Evolutionary conservation across 2,113 vertebrate species (phyloP).

Genomic region (Prionailurus bengalensis): DNA sequence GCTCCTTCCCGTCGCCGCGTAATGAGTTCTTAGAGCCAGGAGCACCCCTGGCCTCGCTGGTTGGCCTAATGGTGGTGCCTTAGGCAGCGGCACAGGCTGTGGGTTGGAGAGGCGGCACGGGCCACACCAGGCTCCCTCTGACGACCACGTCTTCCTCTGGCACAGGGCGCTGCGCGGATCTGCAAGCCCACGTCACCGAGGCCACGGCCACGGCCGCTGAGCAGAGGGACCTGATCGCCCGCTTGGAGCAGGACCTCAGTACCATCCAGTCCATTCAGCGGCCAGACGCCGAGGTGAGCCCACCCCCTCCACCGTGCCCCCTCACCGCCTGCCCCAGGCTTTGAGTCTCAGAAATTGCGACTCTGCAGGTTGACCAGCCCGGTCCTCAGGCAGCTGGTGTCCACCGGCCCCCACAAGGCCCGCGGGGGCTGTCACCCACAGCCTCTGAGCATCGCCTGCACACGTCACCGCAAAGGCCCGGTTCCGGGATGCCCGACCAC

Average conservation of each 20-base stretch:
- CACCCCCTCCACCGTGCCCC: fast-evolving
- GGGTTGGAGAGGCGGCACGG: not conserved
- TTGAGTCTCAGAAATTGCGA: not conserved
- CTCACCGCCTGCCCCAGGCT: fast-evolving
- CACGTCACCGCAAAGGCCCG: not conserved
- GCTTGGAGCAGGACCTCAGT: constrained; percentile 97
- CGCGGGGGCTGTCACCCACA: not conserved
- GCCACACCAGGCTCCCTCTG: not conserved
- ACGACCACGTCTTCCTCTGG: not conserved
- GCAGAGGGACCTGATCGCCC: constrained; percentile 95
- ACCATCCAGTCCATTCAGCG: constrained; percentile 93
- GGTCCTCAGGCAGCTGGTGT: not conserved
- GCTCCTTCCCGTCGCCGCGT: not conserved
- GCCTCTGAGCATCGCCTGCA: not conserved
- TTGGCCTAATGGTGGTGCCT: not conserved
- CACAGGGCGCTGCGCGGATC: constrained; percentile 92
- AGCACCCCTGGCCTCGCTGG: not conserved
- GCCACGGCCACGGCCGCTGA: constrained; percentile 88
- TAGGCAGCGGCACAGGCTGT: not conserved
- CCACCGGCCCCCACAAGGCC: not conserved
- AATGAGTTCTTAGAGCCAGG: not conserved
- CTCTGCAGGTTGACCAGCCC: not conserved
- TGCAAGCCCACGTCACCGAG: constrained; percentile 93
- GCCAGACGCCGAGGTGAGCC: constrained; percentile 93
- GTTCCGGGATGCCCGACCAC: not conserved